Base-by-base conservation (phyloP, 2,113 vertebrate species). In the Antechinus flavipes region DNA sequence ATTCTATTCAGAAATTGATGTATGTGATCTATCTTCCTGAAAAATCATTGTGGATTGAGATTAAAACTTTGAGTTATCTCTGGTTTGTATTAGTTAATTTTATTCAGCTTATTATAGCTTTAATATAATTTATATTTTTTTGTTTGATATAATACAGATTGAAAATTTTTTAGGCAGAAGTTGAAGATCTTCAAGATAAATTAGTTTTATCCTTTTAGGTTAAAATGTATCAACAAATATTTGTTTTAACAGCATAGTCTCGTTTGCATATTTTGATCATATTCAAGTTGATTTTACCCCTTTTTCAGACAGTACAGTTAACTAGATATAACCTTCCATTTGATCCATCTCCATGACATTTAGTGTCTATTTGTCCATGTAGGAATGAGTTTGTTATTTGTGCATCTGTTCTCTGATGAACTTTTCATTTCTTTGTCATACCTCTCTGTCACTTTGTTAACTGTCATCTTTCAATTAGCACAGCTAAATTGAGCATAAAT, bases 181-280 rank as follows among this genome's bases (percentile, higher is more conserved):
- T 84, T 84, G 68, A n/a, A 76, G 14, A 42, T 84, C 19, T 42
- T 42, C 19, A 91, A 95, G 89, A 68, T 90, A 95, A 0, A 2
- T 35, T 49, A 89, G 92, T 93, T 25, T 84, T 93, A 7, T 92
- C 47, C 24, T 92, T 92, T 94, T 47, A 42, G 93, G 35, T 90
- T 93, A 2, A 4, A 42, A 26, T 90, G 30, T 89, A 76, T 95
- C 42, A 92, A 35, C 90, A 25, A 61, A 11, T 54, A 42, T 90
- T 96, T 93, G 5, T 92, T 47, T 94, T 94, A 94, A 46, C 61
- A 49, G 47, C 93, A 46, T 26, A 93, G 12, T 95, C 95, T 30
- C 54, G 0, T 93, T 91, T 47, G n/a, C 5, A 49, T 22, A 23
- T 93, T 97, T 96, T 91, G 30, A 76, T 68, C 7, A 26, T 49